phyloP scores from a whole-genome alignment of 2,797 vertebrate species.

The Rhabdophis nuchalis region DNA sequence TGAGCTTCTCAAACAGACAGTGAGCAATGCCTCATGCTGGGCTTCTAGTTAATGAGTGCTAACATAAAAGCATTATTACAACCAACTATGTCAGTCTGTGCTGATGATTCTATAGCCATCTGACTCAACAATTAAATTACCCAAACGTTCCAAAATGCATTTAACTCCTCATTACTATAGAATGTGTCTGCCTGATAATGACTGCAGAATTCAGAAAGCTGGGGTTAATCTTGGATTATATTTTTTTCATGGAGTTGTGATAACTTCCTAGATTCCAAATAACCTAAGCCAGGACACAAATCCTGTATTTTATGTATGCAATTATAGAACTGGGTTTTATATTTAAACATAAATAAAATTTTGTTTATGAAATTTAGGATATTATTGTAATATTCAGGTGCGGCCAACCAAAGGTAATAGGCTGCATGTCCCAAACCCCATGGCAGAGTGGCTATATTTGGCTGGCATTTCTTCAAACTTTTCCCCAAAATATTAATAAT shows the following conservation, averaged over 20 bases:
- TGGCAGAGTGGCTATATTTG: background rate
- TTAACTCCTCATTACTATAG: slow-evolving; percentile 12
- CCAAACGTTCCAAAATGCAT: slow-evolving; percentile 18
- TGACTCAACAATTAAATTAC: slow-evolving; percentile 43
- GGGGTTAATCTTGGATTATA: background rate
- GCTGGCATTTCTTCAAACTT: background rate
- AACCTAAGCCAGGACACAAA: background rate
- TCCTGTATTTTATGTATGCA: background rate
- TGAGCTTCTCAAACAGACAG: slow-evolving; percentile 12
- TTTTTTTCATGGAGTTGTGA: background rate
- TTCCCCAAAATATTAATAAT: background rate
- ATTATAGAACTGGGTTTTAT: background rate
- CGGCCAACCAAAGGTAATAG: background rate
- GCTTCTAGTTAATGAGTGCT: slow-evolving; percentile 32
- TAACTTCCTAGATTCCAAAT: background rate
- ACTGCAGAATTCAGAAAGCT: slow-evolving; percentile 5
- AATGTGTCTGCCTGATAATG: slow-evolving; percentile 1
- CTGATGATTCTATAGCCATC: background rate
- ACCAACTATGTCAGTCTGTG: slow-evolving; percentile 6
- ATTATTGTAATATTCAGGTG: background rate
- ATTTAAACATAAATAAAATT: background rate
- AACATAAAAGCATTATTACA: slow-evolving; percentile 29
- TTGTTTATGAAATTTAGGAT: background rate
- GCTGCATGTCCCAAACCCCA: background rate
- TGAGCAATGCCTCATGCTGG: background rate